A percentile compares a stretch with the other conserved stretches of the same genome.
These are phyloP conservation scores for Pelecanus crispus DNA, from an alignment of 2,113 vertebrate genomes.

Conservation along the genomic window DNA sequence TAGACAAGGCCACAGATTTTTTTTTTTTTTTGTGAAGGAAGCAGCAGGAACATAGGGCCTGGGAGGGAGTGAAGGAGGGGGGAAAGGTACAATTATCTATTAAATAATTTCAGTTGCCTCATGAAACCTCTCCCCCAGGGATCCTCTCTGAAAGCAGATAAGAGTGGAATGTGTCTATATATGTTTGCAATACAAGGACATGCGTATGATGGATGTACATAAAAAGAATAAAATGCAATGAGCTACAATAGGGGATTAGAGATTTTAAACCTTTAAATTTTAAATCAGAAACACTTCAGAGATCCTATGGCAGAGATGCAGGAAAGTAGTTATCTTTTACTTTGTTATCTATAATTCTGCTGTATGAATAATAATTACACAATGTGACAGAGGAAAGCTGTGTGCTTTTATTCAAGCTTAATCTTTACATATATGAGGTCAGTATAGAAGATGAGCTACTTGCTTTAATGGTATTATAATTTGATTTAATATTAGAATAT, in stretches of 20 bases:
- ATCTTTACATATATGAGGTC: slow-evolving; percentile 1
- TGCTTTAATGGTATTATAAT: slow-evolving; percentile 21
- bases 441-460: background rate
- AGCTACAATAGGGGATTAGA: background rate
- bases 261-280: background rate
- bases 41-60: background rate
- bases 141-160: background rate
- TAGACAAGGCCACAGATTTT: background rate
- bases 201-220: background rate
- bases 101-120: background rate
- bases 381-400: background rate
- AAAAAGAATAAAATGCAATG: background rate
- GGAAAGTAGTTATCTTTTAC: background rate
- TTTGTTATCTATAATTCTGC: background rate
- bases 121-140: background rate
- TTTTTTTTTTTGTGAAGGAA: background rate
- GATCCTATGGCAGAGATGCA: background rate
- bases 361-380: slow-evolving; percentile 16
- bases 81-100: background rate
- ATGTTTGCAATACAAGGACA: background rate
- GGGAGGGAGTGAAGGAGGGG: background rate
- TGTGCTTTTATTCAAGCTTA: slow-evolving; percentile 10
- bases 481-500: slow-evolving; percentile 13
- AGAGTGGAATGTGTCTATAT: background rate
- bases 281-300: background rate